Percentiles rank a stretch among this genome's conserved stretches.
phyloP scores from a whole-genome alignment of 2,888 invertebrate genomes.

The Epinotia ramella region DNA sequence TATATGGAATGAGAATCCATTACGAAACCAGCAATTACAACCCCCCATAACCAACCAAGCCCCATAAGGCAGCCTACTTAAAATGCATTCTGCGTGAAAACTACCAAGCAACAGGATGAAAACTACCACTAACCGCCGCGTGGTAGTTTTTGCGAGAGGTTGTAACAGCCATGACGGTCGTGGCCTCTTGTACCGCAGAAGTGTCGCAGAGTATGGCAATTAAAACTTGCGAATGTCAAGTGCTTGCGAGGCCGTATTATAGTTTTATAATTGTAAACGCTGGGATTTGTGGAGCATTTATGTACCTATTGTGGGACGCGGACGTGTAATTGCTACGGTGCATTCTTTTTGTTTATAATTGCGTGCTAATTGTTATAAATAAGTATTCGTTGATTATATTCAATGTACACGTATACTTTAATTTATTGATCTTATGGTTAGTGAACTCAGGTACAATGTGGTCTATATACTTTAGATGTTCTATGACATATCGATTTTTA shows the following conservation, averaged over 20 bases:
- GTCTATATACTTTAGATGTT: no score
- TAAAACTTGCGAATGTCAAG: conserved; percentile 85
- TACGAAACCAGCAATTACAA: conserved; percentile 31
- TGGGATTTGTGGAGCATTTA: conserved; percentile 41
- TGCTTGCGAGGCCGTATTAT: conserved; percentile 66
- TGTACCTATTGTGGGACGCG: conserved; percentile 18
- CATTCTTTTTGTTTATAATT: conserved; percentile 19
- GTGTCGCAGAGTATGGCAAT: conserved; percentile 79
- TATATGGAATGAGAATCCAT: conserved; percentile 9
- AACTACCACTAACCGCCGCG: conserved; percentile 61
- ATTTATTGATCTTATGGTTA: no score
- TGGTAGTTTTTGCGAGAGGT: conserved; percentile 69
- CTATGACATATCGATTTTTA: no score
- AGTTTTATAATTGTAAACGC: conserved; percentile 61
- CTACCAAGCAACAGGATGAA: conserved; percentile 57
- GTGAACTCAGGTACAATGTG: no score
- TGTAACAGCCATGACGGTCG: conserved; percentile 62
- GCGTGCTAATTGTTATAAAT: background rate
- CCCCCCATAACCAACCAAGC: conserved; percentile 13
- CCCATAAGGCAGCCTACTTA: conserved; percentile 32
- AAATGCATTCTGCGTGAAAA: conserved; percentile 33
- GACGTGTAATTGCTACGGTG: conserved; percentile 30
- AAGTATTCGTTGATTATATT: background rate
- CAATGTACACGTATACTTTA: no score
- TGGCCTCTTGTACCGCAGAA: conserved; percentile 72